Conservation (phyloP, 2,113 vertebrate genomes). For the Labeo rohita region DNA sequence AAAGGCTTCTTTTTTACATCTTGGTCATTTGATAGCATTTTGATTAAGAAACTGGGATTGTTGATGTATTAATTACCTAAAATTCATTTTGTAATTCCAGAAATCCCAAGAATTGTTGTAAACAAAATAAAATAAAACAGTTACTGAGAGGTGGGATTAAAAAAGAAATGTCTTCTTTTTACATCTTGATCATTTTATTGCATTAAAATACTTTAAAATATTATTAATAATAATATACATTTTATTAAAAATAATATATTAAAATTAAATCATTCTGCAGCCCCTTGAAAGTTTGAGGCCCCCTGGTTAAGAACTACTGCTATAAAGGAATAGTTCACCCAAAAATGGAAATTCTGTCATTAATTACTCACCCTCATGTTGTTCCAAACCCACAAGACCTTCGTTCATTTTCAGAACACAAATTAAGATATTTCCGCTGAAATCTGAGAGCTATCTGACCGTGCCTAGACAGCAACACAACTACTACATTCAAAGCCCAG, state of each 20-base stretch:
- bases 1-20: neutral
- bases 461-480: too few relatives aligned
- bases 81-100: neutral
- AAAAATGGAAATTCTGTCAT: too few relatives aligned
- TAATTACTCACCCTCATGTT: too few relatives aligned
- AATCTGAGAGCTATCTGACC: too few relatives aligned
- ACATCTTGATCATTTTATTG: neutral
- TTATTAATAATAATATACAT: neutral
- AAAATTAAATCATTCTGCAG: neutral
- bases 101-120: neutral
- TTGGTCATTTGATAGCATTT: neutral
- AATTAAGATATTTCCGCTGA: too few relatives aligned
- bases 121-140: neutral
- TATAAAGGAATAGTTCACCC: too few relatives aligned
- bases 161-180: neutral
- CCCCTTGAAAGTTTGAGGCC: neutral
- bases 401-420: too few relatives aligned
- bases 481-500: too few relatives aligned
- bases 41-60: neutral
- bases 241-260: neutral
- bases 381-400: too few relatives aligned
- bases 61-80: neutral
- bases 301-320: neutral
- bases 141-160: neutral
- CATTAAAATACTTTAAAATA: neutral